A percentile compares a stretch with the other conserved stretches of the same genome.
phyloP scores from a whole-genome alignment of 2,888 invertebrate genomes.

The Phymatocera aterrima region DNA sequence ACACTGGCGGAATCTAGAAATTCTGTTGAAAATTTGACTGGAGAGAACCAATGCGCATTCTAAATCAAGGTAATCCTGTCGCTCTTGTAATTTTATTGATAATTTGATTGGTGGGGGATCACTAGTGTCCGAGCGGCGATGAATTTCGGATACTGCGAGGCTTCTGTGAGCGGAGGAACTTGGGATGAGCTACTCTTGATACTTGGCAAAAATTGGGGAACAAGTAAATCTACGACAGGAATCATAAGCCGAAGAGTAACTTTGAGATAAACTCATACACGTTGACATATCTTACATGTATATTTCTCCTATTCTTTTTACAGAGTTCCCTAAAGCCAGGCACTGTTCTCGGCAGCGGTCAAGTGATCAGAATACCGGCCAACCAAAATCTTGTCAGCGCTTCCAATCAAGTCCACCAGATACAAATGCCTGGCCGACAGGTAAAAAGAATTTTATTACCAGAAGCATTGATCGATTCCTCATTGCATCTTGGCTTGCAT shows the following conservation, averaged over 20 bases:
- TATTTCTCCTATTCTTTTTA: constrained; percentile 46
- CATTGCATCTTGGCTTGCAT: background rate
- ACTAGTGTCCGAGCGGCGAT: constrained; percentile 8
- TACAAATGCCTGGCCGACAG: constrained; percentile 84
- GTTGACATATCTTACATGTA: background rate
- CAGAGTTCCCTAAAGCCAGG: constrained; percentile 73
- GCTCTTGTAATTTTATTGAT: background rate
- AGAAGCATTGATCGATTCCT: background rate
- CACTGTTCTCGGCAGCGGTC: constrained; percentile 70
- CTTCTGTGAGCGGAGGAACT: background rate
- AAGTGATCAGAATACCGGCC: constrained; percentile 76
- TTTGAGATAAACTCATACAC: background rate
- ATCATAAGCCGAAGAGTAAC: constrained; percentile 14
- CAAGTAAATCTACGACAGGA: constrained; percentile 11
- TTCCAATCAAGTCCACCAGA: constrained; percentile 81
- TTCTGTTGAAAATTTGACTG: background rate
- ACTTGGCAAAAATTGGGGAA: constrained; percentile 6
- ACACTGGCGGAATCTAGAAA: background rate
- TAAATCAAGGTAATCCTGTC: background rate
- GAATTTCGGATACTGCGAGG: constrained; percentile 1
- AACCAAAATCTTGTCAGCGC: constrained; percentile 73
- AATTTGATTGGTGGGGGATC: constrained; percentile 19
- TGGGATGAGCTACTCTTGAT: background rate
- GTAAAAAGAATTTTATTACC: constrained; percentile 72
- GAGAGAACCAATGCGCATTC: background rate